A percentile compares a stretch with the other conserved stretches of the same genome.
These are phyloP conservation scores for Sicus ferrugineus DNA, from an alignment of 2,888 invertebrate species.

Conservation along the genomic window DNA sequence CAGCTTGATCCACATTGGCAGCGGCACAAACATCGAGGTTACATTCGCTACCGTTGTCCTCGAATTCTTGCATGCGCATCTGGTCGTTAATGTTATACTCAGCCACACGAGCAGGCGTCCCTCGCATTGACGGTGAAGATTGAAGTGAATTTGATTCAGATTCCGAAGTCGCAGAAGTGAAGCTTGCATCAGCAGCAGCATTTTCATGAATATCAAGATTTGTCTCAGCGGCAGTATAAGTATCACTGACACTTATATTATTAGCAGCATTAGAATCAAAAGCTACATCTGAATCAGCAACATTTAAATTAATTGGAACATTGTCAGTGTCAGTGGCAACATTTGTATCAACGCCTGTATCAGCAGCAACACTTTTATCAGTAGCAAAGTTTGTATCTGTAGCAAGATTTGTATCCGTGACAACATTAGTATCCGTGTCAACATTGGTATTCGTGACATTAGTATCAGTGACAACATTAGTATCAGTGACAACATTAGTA, in stretches of 20 bases:
- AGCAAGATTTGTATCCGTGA: too few relatives aligned
- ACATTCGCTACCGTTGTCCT: not conserved
- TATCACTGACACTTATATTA: too few relatives aligned
- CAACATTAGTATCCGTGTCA: too few relatives aligned
- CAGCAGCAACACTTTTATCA: too few relatives aligned
- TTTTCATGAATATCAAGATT: not conserved
- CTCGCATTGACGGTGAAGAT: constrained; percentile 66
- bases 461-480: too few relatives aligned
- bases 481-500: too few relatives aligned
- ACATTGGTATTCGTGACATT: too few relatives aligned
- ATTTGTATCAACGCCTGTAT: too few relatives aligned
- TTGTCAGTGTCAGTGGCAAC: too few relatives aligned
- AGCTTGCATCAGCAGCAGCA: constrained; percentile 67
- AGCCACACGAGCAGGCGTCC: constrained; percentile 8
- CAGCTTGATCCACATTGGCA: constrained; percentile 65
- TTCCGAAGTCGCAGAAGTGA: constrained; percentile 76
- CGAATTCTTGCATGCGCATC: constrained; percentile 22
- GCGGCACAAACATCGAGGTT: constrained; percentile 23
- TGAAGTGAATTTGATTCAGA: constrained; percentile 69
- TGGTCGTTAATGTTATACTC: constrained; percentile 6
- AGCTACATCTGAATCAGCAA: not conserved
- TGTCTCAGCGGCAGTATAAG: not conserved
- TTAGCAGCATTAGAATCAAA: too few relatives aligned
- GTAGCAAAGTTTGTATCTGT: too few relatives aligned
- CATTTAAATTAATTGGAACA: too few relatives aligned